Conservation (phyloP, 2,797 vertebrate species). For the Lepus oiostolus region DNA sequence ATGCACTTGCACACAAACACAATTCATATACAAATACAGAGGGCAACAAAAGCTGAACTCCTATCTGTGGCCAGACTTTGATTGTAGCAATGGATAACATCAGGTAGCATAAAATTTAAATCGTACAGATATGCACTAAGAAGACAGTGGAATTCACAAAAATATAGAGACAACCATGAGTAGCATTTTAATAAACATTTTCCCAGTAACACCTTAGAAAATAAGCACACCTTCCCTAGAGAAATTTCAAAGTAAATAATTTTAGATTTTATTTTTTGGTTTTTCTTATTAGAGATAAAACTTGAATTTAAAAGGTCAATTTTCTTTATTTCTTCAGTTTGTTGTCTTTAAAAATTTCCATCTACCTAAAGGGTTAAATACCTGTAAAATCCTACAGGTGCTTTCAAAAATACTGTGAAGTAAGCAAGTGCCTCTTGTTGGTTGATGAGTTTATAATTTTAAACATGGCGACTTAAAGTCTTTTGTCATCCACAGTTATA, state of each 20-base stretch:
- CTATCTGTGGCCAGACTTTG: not conserved
- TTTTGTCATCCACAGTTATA: no score
- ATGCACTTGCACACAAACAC: not conserved
- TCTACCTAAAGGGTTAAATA: no score
- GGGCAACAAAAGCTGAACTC: not conserved
- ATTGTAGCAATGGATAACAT: constrained; percentile 10
- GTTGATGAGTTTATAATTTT: no score
- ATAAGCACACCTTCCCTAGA: not conserved
- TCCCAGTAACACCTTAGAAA: constrained; percentile 34
- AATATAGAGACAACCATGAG: not conserved
- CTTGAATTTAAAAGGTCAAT: constrained; percentile 20
- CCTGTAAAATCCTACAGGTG: no score
- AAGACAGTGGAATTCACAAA: constrained; percentile 24
- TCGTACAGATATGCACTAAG: not conserved
- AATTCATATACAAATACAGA: not conserved
- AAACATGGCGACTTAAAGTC: no score
- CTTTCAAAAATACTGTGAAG: no score
- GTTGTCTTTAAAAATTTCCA: not conserved
- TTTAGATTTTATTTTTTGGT: constrained; percentile 56
- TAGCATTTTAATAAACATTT: constrained; percentile 44
- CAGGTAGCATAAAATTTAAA: constrained; percentile 38
- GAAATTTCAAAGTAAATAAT: constrained; percentile 52
- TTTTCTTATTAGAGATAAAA: constrained; percentile 27
- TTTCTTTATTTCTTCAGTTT: constrained; percentile 31
- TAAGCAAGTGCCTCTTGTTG: no score